These are phyloP conservation scores for Phalacrocorax aristotelis DNA, from an alignment of 2,113 vertebrate species.

Conservation along the genomic window DNA sequence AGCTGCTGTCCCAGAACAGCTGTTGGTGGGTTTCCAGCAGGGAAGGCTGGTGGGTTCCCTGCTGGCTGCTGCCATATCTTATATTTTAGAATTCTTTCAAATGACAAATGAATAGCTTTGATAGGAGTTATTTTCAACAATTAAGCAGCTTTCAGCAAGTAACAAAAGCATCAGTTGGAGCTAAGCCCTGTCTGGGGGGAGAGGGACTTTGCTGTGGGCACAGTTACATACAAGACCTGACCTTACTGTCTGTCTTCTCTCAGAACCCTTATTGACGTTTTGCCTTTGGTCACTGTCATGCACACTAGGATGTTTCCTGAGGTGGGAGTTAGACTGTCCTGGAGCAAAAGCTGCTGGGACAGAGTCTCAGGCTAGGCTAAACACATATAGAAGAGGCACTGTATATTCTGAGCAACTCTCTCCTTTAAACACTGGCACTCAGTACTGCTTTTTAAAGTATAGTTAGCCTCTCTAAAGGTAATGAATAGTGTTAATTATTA, in stretches of 20 bases:
- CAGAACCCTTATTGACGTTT: not conserved
- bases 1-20: constrained; percentile 3
- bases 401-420: not conserved
- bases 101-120: not conserved
- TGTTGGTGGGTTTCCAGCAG: constrained; percentile 36
- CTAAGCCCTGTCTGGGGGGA: not conserved
- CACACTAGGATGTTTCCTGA: accelerated
- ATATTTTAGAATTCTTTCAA: not conserved
- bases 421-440: not conserved
- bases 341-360: not conserved
- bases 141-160: not conserved
- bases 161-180: not conserved
- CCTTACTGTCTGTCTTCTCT: not conserved
- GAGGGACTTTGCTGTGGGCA: not conserved
- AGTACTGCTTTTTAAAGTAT: not conserved
- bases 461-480: not conserved
- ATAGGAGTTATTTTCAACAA: constrained; percentile 12
- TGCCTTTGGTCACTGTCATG: not conserved
- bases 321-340: not conserved
- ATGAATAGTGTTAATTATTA: not conserved
- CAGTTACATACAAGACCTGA: not conserved
- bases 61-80: constrained; percentile 37
- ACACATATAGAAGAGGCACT: not conserved
- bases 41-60: not conserved
- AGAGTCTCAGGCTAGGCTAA: not conserved